Base-by-base conservation (phyloP, 1,140 invertebrate genomes). In the Caenorhabditis briggsae region DNA sequence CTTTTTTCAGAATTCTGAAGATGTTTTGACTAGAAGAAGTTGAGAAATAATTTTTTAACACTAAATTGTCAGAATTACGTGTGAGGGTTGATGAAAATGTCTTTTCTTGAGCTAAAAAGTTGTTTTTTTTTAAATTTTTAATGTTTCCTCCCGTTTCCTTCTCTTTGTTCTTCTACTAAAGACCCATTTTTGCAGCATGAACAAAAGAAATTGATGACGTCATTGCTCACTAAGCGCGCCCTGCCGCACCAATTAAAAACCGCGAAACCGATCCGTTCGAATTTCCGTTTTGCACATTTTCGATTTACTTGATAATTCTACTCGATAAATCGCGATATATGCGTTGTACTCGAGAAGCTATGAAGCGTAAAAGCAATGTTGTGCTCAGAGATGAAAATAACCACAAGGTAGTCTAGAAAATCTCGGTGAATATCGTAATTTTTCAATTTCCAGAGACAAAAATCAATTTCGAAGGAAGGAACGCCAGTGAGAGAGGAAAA, bases 381-480 rank as follows among this genome's bases (percentile, higher is more conserved):
- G 5, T 43, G 9, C 41, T 46, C 65, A 46, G 43, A 48, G 43
- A 74, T 5, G 14, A 74, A 46, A 43, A 12, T 46, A n/a, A 18
- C 11, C 18, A 43, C 18, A 74, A 74, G n/a, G 65, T 74, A 74
- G 41, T 74, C 41, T 3, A n/a, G 41, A 46, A n/a, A 46, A 18
- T 74, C 12, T 14, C 5, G 9, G 1, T 18, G 46, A 74, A 74
- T 20, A 58, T 58, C 56, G 56, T 20, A 58, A 5, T 58, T 58
- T n/a, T 58, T 20, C 5, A n/a, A 18, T 74, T 48, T 74, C 46
- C 65, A 74, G 65, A 74, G 41, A 25, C 65, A 18, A n/a, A 74
- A 74, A 46, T 74, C 65, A 43, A 74, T 74, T 41, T 74, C 65
- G n/a, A 74, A 74, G 18, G 65, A 74, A 18, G 12, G 12, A 11